Conservation (phyloP, 2,797 vertebrate species). For the Microctenopoma lineatum region DNA sequence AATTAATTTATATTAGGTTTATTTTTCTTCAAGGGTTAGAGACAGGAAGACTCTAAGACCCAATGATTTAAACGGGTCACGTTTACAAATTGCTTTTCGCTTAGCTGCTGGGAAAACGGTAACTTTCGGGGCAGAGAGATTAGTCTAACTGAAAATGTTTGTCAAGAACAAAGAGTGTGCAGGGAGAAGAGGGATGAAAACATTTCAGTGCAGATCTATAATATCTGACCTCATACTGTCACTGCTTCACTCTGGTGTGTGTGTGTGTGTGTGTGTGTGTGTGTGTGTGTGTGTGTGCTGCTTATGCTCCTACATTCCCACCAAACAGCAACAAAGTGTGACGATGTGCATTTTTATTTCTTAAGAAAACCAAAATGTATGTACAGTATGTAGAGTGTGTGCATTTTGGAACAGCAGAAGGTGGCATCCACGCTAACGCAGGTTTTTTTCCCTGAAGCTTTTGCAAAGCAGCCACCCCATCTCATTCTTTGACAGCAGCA, state of each 20-base stretch:
- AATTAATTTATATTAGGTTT: neutral
- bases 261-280: conserved; percentile 12
- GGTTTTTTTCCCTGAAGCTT: conserved; percentile 27
- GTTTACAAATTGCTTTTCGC: conserved; percentile 6
- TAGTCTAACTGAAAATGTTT: conserved; percentile 8
- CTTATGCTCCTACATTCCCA: neutral
- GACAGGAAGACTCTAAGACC: neutral
- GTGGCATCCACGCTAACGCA: conserved; percentile 42
- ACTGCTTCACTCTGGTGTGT: conserved; percentile 16
- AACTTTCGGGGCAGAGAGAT: neutral
- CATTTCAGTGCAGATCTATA: conserved; percentile 48
- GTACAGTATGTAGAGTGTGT: conserved; percentile 13
- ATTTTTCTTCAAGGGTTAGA: neutral
- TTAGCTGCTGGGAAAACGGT: neutral
- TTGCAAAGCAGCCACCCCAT: conserved; percentile 43
- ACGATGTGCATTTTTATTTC: neutral
- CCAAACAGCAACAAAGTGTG: neutral
- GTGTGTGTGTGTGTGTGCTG: conserved; percentile 6
- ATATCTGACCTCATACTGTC: conserved; percentile 65
- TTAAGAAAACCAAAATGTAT: neutral
- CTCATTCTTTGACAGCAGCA: conserved; percentile 57
- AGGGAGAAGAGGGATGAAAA: conserved; percentile 21
- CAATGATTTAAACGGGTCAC: neutral
- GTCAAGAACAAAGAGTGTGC: conserved; percentile 38
- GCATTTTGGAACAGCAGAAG: conserved; percentile 13